A percentile compares a stretch with the other conserved stretches of the same genome.
Conservation (phyloP, 2,888 invertebrate species). For the Rhogogaster chlorosoma region DNA sequence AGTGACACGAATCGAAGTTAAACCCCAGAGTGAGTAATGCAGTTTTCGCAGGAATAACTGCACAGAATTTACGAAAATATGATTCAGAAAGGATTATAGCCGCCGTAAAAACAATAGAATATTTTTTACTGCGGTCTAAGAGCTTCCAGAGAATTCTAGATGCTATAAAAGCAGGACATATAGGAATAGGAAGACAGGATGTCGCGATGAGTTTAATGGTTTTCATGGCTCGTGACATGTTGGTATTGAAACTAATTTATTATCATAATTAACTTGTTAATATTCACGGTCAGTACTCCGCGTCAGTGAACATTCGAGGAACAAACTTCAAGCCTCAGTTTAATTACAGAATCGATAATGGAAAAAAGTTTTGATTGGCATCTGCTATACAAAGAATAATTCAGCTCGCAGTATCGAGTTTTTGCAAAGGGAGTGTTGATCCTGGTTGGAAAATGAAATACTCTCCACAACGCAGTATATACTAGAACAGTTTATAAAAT, state of each 20-base stretch:
- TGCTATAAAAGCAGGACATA: neutral
- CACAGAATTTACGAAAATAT: neutral
- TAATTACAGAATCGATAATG: conserved; percentile 13
- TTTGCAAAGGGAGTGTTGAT: neutral
- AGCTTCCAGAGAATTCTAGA: conserved; percentile 16
- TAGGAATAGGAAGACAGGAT: conserved; percentile 36
- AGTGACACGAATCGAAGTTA: neutral
- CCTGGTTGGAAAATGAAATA: neutral
- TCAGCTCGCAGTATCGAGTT: neutral
- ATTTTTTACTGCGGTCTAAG: neutral
- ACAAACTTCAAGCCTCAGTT: conserved; percentile 23
- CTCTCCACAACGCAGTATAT: neutral
- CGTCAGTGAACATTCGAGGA: neutral
- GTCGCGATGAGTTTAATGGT: conserved; percentile 26
- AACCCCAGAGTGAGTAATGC: conserved; percentile 18
- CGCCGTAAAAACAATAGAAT: neutral
- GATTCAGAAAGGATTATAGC: conserved; percentile 16
- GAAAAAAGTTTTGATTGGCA: conserved; percentile 1
- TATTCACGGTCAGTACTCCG: conserved; percentile 10
- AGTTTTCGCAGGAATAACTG: neutral
- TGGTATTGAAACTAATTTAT: conserved; percentile 26
- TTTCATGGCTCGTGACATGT: conserved; percentile 23
- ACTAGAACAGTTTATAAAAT: neutral
- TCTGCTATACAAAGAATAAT: neutral
- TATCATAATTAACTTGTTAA: conserved; percentile 46